Percentiles rank a stretch among this genome's conserved stretches.
These are phyloP conservation scores for Lycopodina hypogea DNA, from an alignment of 37 sponge, comb jelly and placozoan species.

Conservation along the genomic window DNA sequence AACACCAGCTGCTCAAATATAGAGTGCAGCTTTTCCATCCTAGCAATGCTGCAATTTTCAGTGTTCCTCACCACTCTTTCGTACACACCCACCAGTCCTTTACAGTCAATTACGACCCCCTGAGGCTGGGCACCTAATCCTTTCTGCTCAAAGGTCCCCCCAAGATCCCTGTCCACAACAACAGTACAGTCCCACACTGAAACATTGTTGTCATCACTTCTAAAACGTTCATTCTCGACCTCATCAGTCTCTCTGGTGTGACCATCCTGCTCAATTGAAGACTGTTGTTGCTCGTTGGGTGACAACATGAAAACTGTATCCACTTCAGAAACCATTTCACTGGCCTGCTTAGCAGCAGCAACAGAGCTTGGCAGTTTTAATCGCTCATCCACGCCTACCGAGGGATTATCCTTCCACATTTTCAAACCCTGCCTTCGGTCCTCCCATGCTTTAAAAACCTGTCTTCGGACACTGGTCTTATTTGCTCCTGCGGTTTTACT, in stretches of 20 bases:
- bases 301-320: not conserved
- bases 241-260: not conserved
- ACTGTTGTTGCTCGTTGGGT: not conserved
- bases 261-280: not conserved
- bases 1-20: constrained; percentile 59
- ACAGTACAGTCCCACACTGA: not conserved
- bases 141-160: no score
- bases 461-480: no score
- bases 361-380: not conserved
- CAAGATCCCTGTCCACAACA: no score
- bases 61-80: constrained; percentile 32
- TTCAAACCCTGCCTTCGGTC: no score
- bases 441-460: no score
- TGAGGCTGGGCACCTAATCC: not conserved
- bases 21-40: constrained; percentile 48
- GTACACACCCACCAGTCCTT: constrained; percentile 28
- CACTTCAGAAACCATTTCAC: not conserved
- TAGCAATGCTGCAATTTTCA: constrained; percentile 28
- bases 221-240: not conserved
- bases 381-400: no score
- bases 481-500: no score
- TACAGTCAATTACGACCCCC: constrained; percentile 20
- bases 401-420: no score
- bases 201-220: not conserved
- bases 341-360: not conserved